A percentile compares a stretch with the other conserved stretches of the same genome.
phyloP scores from a whole-genome alignment of 2,888 invertebrate genomes.

The Parelbella ahira region DNA sequence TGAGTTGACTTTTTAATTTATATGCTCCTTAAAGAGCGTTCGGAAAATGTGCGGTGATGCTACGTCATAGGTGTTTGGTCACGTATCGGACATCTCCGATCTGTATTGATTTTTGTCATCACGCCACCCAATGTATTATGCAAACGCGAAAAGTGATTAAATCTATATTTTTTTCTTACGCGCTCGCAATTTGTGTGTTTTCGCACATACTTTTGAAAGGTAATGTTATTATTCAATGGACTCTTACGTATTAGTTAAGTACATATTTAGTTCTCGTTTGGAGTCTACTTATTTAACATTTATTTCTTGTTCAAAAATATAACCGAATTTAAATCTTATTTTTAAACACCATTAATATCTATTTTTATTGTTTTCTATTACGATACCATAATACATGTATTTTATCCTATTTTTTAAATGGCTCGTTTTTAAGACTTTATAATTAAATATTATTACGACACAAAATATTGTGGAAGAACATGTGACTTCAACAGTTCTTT shows the following conservation, averaged over 20 bases:
- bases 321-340: no score
- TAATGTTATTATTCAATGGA: constrained; percentile 9
- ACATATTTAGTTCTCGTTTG: no score
- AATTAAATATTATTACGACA: no score
- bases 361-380: no score
- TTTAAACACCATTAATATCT: no score
- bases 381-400: no score
- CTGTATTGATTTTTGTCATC: constrained; percentile 66
- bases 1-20: constrained; percentile 75
- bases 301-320: no score
- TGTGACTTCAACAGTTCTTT: no score
- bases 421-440: no score
- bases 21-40: constrained; percentile 52
- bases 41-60: constrained; percentile 40
- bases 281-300: no score
- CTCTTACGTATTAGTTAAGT: constrained; percentile 4
- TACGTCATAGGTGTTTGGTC: constrained; percentile 49
- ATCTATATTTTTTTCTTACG: constrained; percentile 12
- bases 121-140: constrained; percentile 55
- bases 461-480: no score
- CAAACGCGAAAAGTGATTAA: constrained; percentile 45
- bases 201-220: constrained; percentile 10
- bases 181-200: constrained; percentile 6
- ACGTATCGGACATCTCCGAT: constrained; percentile 47
- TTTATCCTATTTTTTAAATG: no score